A percentile compares a stretch with the other conserved stretches of the same genome.
Evolutionary conservation across 2,113 vertebrate genomes (phyloP).

Genomic region (Gobiocypris rarus): DNA sequence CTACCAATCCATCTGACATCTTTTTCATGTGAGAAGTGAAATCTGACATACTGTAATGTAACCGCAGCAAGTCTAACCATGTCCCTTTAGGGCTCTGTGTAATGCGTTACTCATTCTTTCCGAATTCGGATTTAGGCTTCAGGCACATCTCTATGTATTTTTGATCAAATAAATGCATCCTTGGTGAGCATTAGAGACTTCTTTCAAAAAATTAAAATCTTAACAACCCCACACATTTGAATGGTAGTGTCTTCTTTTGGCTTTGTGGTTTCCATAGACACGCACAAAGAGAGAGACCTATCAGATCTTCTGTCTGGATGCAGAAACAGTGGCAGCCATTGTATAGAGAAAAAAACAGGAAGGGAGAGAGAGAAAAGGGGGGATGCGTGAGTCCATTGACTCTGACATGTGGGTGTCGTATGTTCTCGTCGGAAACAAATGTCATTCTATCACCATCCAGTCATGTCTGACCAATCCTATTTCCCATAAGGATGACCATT

Average conservation of each 20-base stretch:
- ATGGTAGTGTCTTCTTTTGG: not conserved
- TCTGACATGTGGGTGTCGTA: conserved; percentile 50
- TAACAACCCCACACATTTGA: too few species aligned
- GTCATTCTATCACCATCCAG: conserved; percentile 71
- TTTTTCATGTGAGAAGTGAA: too few species aligned
- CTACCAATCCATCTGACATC: too few species aligned
- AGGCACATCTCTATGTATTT: not conserved
- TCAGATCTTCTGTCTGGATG: conserved; percentile 19
- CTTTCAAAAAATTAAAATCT: too few species aligned
- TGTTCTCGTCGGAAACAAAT: conserved; percentile 65
- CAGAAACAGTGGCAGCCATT: conserved; percentile 38
- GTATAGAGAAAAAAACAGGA: conserved; percentile 12
- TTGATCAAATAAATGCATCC: not conserved
- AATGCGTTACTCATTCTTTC: too few species aligned
- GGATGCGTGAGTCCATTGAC: conserved; percentile 32
- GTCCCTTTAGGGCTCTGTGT: too few species aligned
- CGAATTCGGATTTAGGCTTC: too few species aligned
- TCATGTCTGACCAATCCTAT: conserved; percentile 54
- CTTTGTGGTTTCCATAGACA: conserved; percentile 33
- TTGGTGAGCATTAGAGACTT: not conserved
- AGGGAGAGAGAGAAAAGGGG: conserved; percentile 13
- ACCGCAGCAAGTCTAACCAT: too few species aligned
- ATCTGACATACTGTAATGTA: too few species aligned
- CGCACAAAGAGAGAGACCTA: conserved; percentile 35
- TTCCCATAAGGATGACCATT: conserved; percentile 57